Evolutionary conservation across 2,797 vertebrate species (phyloP).

Genomic region (Scarus forsteni): DNA sequence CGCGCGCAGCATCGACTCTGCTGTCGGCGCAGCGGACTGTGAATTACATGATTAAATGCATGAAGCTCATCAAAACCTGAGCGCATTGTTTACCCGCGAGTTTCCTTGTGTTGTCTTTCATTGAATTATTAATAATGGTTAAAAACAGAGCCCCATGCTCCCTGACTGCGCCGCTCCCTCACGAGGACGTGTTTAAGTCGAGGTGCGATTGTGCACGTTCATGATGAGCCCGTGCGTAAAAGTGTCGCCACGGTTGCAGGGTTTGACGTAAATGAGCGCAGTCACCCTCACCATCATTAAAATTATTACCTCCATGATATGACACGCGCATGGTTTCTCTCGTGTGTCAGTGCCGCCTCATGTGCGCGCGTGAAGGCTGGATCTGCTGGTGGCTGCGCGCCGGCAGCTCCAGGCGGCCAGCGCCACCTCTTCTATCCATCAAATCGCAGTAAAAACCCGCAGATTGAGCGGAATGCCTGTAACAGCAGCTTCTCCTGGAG

Average conservation of each 20-base stretch:
- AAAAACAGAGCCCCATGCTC: slow-evolving; percentile 20
- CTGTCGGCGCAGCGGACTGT: slow-evolving; percentile 18
- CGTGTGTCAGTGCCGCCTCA: slow-evolving; percentile 11
- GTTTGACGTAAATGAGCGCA: slow-evolving; percentile 14
- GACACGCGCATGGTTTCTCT: not conserved
- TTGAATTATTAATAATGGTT: slow-evolving; percentile 49
- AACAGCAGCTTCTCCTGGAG: not conserved
- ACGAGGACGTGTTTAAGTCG: not conserved
- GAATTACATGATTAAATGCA: slow-evolving; percentile 38
- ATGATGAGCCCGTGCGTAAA: slow-evolving; percentile 62
- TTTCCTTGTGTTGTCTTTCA: slow-evolving; percentile 28
- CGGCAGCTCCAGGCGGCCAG: slow-evolving; percentile 50
- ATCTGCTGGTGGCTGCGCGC: slow-evolving; percentile 28
- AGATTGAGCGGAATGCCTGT: slow-evolving; percentile 26
- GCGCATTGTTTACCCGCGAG: slow-evolving; percentile 36
- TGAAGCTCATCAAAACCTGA: slow-evolving; percentile 31
- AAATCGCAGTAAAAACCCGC: slow-evolving; percentile 14
- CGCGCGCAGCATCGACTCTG: not conserved
- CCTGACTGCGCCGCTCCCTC: slow-evolving; percentile 19
- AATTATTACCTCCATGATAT: slow-evolving; percentile 28
- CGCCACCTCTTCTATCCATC: slow-evolving; percentile 35
- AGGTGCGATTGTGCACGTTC: slow-evolving; percentile 4
- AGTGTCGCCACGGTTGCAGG: slow-evolving; percentile 8
- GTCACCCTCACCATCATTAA: slow-evolving; percentile 14
- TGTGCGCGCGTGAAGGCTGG: slow-evolving; percentile 12